Conservation (phyloP, 2,797 vertebrate genomes). For the Zalophus californianus region DNA sequence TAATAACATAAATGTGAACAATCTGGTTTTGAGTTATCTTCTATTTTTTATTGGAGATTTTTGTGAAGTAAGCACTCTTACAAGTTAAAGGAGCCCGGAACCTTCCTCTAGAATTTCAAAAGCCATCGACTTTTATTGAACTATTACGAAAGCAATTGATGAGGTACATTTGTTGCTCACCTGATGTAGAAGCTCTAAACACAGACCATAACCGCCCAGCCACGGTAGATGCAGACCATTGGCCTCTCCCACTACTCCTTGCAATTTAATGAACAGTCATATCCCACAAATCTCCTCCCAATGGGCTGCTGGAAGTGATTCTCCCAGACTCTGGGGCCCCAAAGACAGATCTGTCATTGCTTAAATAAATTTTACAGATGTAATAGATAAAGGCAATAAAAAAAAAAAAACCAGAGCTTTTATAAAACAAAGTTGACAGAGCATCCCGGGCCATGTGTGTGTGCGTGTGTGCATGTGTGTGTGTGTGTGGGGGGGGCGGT, state of each 20-base stretch:
- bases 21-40: slow-evolving; percentile 55
- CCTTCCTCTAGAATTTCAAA: slow-evolving; percentile 81
- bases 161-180: slow-evolving; percentile 78
- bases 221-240: slow-evolving; percentile 74
- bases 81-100: slow-evolving; percentile 76
- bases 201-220: slow-evolving; percentile 84
- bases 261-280: slow-evolving; percentile 85
- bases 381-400: slow-evolving; percentile 85
- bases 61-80: slow-evolving; percentile 73
- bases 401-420: slow-evolving; percentile 85
- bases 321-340: slow-evolving; percentile 76
- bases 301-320: slow-evolving; percentile 79
- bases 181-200: slow-evolving; percentile 87
- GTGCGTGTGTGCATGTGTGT: slow-evolving; percentile 57
- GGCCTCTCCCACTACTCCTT: slow-evolving; percentile 77
- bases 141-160: slow-evolving; percentile 78
- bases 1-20: background rate
- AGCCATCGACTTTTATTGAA: slow-evolving; percentile 81
- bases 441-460: slow-evolving; percentile 22
- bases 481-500: slow-evolving; percentile 15
- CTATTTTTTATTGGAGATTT: slow-evolving; percentile 51
- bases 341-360: slow-evolving; percentile 87
- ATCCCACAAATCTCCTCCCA: slow-evolving; percentile 87
- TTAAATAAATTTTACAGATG: slow-evolving; percentile 88
- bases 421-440: slow-evolving; percentile 84